These are phyloP conservation scores for Mastomys natalensis DNA, from an alignment of 2,113 vertebrate species.

Conservation along the genomic window DNA sequence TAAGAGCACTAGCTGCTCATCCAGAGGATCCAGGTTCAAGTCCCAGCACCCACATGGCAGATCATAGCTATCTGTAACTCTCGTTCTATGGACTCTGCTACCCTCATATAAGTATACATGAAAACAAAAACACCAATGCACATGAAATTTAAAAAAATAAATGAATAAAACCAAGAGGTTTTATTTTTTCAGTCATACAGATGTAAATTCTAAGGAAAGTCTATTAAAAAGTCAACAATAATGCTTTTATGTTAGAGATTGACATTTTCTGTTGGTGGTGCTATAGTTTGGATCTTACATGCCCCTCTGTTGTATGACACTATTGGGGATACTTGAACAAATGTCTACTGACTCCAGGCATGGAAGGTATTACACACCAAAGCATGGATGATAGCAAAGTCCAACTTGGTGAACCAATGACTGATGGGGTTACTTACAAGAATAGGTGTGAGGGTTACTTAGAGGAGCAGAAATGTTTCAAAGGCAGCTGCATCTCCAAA, in stretches of 20 bases:
- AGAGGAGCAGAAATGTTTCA: not conserved
- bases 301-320: not conserved
- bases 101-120: not conserved
- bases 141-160: not conserved
- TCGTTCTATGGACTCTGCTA: rapidly evolving
- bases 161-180: not conserved
- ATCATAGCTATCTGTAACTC: not conserved
- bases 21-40: not conserved
- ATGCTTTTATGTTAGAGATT: not conserved
- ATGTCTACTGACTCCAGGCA: not conserved
- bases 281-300: not conserved
- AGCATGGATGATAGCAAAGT: not conserved
- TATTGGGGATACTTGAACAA: not conserved
- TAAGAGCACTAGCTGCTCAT: not conserved
- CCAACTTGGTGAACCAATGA: not conserved
- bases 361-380: not conserved
- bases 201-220: not conserved
- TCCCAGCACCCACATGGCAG: not conserved
- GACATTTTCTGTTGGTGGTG: not conserved
- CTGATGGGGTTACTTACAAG: not conserved
- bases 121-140: not conserved
- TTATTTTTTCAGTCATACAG: not conserved
- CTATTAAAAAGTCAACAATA: not conserved
- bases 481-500: not conserved
- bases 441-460: not conserved